phyloP scores from a whole-genome alignment of 2,113 vertebrate genomes.

The Ciconia maguari region DNA sequence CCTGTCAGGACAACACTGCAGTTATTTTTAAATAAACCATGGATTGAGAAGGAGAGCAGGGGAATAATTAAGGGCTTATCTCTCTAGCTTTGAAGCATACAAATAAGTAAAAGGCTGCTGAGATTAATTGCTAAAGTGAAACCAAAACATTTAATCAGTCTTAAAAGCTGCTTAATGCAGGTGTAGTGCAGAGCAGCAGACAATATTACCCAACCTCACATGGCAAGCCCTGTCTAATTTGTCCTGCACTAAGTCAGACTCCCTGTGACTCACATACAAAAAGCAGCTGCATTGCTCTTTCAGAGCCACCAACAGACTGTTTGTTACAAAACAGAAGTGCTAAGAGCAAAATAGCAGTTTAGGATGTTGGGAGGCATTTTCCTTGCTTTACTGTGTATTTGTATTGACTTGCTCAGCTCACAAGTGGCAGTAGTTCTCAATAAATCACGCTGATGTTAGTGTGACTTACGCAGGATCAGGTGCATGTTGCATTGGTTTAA shows the following conservation, averaged over 20 bases:
- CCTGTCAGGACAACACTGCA: background rate
- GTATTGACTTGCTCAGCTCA: background rate
- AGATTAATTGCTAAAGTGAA: background rate
- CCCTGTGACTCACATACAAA: background rate
- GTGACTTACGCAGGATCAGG: background rate
- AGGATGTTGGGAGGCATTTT: background rate
- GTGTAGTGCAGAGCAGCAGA: background rate
- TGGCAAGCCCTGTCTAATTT: background rate
- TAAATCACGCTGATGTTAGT: background rate
- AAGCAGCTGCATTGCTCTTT: background rate
- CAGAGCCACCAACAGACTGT: background rate
- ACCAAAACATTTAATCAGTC: background rate
- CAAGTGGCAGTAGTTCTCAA: background rate
- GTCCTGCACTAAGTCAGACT: background rate
- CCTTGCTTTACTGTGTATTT: background rate
- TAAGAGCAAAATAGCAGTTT: background rate
- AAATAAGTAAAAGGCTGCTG: background rate
- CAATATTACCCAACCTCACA: accelerated
- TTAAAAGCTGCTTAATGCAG: background rate
- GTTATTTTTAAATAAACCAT: background rate
- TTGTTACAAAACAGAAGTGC: background rate
- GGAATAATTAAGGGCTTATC: background rate
- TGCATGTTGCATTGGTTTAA: background rate
- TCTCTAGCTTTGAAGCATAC: background rate
- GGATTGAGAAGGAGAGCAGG: background rate